These are phyloP conservation scores for Pygathrix nemaeus DNA, from an alignment of 2,113 vertebrate species.

Conservation along the genomic window DNA sequence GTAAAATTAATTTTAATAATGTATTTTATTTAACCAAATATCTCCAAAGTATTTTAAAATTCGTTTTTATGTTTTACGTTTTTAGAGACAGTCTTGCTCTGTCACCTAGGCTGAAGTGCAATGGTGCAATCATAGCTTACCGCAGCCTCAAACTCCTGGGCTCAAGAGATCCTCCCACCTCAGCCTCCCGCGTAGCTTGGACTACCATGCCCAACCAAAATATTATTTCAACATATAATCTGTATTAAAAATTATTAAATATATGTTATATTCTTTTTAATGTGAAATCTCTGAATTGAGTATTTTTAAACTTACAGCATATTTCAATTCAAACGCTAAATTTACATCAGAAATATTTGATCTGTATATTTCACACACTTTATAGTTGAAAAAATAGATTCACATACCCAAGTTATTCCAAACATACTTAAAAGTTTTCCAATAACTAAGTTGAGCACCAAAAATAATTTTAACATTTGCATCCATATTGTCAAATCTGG, in stretches of 20 bases:
- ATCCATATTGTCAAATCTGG: neutral
- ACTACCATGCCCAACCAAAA: neutral
- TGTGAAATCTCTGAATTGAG: neutral
- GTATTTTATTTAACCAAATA: neutral
- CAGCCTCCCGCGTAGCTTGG: too few relatives aligned
- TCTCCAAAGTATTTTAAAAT: neutral
- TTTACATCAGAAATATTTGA: slow-evolving; percentile 35
- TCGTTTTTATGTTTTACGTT: too few relatives aligned
- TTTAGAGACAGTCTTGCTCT: too few relatives aligned
- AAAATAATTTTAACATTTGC: slow-evolving; percentile 30
- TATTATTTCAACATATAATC: neutral
- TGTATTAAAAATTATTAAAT: neutral
- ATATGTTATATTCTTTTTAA: neutral
- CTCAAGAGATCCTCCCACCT: too few relatives aligned
- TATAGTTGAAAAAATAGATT: slow-evolving; percentile 27
- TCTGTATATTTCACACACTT: slow-evolving; percentile 15
- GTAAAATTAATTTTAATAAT: neutral
- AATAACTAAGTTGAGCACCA: neutral
- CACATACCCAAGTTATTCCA: neutral
- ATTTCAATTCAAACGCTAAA: slow-evolving; percentile 50
- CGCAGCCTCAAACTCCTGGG: too few relatives aligned
- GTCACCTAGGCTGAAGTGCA: too few relatives aligned
- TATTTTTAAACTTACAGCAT: slow-evolving; percentile 32
- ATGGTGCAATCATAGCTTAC: too few relatives aligned
- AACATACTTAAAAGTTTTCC: slow-evolving; percentile 44